These are phyloP conservation scores for Hydrophis major DNA, from an alignment of 2,797 vertebrate species.

Conservation along the genomic window DNA sequence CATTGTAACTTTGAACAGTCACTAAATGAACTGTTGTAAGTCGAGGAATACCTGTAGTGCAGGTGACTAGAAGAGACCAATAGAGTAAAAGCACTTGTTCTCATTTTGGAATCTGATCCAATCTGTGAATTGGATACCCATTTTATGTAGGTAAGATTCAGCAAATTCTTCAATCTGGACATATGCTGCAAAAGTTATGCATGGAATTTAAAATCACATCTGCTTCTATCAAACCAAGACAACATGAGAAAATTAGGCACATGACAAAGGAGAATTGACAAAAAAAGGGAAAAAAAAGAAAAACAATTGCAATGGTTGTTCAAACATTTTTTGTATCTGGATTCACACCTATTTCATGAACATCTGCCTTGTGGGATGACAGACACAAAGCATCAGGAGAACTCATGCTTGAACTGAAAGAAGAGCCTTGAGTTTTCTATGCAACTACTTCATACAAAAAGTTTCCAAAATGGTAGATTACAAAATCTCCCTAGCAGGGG, in stretches of 20 bases:
- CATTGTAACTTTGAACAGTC: not conserved
- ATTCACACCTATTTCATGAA: not conserved
- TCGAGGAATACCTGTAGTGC: too few species aligned
- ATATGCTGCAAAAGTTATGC: not conserved
- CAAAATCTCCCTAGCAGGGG: not conserved
- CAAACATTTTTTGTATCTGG: not conserved
- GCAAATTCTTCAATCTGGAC: not conserved
- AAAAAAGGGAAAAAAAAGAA: not conserved
- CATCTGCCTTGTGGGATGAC: not conserved
- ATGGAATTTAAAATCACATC: not conserved
- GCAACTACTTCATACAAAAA: not conserved
- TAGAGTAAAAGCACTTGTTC: not conserved
- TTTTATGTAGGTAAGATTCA: not conserved
- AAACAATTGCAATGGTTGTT: not conserved
- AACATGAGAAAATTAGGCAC: not conserved
- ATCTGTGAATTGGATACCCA: not conserved
- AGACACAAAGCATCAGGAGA: not conserved
- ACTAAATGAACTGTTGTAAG: not conserved
- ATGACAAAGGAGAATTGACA: not conserved
- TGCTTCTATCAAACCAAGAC: not conserved
- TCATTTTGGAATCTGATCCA: not conserved
- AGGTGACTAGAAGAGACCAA: not conserved
- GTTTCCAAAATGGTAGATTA: not conserved
- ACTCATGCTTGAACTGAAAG: not conserved
- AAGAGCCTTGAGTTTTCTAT: not conserved